Evolutionary conservation across 2,113 vertebrate species (phyloP).

Genomic region (Caranx ignobilis): DNA sequence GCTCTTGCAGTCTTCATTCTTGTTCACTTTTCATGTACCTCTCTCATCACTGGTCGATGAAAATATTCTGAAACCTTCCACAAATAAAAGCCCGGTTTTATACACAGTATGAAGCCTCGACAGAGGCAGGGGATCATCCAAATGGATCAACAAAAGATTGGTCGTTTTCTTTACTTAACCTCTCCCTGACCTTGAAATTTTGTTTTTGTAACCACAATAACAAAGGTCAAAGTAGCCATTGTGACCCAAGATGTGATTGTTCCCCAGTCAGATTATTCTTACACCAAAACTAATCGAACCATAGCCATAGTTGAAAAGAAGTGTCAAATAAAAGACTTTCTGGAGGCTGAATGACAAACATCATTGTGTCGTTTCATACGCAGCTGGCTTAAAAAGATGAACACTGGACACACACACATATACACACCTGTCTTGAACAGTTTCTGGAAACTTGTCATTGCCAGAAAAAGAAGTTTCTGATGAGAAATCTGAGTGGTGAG

Average conservation of each 20-base stretch:
- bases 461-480: slow-evolving; percentile 7
- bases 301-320: no score
- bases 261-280: neutral
- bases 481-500: neutral
- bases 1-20: no score
- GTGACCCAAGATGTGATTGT: neutral
- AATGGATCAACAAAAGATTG: no score
- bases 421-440: neutral
- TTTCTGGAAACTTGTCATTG: slow-evolving; percentile 9
- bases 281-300: neutral
- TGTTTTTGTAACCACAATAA: no score
- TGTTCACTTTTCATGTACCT: no score
- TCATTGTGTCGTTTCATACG: neutral
- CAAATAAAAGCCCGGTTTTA: no score
- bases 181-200: neutral
- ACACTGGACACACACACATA: neutral
- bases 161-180: no score
- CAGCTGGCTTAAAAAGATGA: neutral
- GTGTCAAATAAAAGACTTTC: neutral
- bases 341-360: neutral
- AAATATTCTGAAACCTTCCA: no score
- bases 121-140: no score
- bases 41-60: no score
- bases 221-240: neutral
- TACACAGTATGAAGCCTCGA: no score